Evolutionary conservation across 2,888 invertebrate genomes (phyloP).

Genomic region (Stenoptilia bipunctidactyla): DNA sequence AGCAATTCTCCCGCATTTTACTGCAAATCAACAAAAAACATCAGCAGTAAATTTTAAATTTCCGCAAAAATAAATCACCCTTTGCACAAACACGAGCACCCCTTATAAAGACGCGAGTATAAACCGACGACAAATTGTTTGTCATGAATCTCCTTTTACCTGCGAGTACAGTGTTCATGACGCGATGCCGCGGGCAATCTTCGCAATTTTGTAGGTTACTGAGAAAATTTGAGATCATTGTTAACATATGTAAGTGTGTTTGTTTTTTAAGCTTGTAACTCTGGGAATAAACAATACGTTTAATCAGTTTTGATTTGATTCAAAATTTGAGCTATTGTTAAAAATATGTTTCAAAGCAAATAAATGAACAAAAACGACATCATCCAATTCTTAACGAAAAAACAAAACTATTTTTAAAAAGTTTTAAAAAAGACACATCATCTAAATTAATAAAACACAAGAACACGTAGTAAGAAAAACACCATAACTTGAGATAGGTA

Average conservation of each 20-base stretch:
- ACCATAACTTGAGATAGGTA: background rate
- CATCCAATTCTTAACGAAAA: too few species aligned
- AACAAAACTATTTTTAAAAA: too few species aligned
- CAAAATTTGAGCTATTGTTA: too few species aligned
- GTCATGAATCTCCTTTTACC: constrained; percentile 44
- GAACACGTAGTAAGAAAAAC: background rate
- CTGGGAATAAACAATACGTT: background rate
- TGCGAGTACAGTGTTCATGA: constrained; percentile 56
- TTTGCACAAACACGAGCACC: constrained; percentile 24
- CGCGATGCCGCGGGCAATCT: constrained; percentile 39
- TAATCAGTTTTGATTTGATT: too few species aligned
- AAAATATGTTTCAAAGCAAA: too few species aligned
- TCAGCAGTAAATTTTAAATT: constrained; percentile 4
- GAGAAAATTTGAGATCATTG: too few species aligned
- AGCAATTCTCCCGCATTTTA: constrained; percentile 6
- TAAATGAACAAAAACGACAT: too few species aligned
- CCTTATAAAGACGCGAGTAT: constrained; percentile 41
- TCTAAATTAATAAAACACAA: too few species aligned
- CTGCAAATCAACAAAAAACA: constrained; percentile 10
- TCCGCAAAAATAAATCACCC: constrained; percentile 17
- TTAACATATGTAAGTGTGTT: too few species aligned
- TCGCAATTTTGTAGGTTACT: too few species aligned
- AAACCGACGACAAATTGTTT: constrained; percentile 64
- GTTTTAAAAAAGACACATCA: too few species aligned
- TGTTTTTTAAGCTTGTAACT: background rate